Evolutionary conservation across 1,140 invertebrate genomes (phyloP).

Genomic region (Caenorhabditis inopinata): DNA sequence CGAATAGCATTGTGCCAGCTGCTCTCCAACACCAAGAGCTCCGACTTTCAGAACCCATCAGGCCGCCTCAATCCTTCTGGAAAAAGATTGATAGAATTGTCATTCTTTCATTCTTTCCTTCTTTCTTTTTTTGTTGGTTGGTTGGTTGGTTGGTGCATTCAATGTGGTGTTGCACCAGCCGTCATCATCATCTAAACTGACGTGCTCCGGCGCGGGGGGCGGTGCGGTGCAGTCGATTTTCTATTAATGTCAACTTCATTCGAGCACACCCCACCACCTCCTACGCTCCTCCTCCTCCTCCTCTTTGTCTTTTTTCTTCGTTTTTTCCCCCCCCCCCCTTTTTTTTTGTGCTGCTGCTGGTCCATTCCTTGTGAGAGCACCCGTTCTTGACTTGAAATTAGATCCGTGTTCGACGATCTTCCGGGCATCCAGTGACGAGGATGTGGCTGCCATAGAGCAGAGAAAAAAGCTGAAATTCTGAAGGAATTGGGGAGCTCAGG

Average conservation of each 20-base stretch:
- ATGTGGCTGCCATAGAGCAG: too few species aligned
- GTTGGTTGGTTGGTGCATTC: neutral
- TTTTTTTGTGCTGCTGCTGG: neutral
- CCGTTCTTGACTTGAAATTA: constrained; percentile 24
- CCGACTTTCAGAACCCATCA: neutral
- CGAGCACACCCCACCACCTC: neutral
- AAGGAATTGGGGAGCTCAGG: too few species aligned
- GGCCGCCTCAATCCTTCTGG: neutral
- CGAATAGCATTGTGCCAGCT: too few species aligned
- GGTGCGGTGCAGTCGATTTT: constrained; percentile 7
- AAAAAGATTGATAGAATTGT: neutral
- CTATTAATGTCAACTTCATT: constrained; percentile 36
- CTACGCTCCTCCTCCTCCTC: neutral
- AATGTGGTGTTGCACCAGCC: neutral
- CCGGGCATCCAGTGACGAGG: too few species aligned
- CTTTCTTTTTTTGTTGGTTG: too few species aligned
- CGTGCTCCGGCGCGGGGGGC: neutral
- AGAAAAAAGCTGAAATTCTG: too few species aligned
- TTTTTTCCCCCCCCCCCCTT: neutral
- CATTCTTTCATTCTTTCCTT: too few species aligned
- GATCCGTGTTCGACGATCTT: neutral
- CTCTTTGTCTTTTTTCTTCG: neutral
- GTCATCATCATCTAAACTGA: neutral
- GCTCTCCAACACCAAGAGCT: too few species aligned
- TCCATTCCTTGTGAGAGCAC: neutral